Conservation (phyloP, 2,888 invertebrate genomes). For the Malachius bipustulatus region DNA sequence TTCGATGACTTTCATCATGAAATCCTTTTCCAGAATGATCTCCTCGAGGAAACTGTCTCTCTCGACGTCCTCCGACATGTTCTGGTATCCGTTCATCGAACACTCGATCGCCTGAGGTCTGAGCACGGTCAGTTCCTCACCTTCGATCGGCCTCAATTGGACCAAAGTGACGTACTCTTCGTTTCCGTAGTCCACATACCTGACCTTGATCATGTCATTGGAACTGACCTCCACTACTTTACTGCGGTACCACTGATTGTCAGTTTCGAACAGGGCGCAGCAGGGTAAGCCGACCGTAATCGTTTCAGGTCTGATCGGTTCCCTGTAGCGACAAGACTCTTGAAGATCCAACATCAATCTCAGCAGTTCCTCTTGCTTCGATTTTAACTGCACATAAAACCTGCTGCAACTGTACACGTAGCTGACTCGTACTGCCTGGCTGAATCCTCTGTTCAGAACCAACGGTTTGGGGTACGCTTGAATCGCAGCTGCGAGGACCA, state of each 20-base stretch:
- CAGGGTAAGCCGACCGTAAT: conserved; percentile 48
- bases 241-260: conserved; percentile 86
- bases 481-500: conserved; percentile 36
- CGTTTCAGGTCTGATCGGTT: conserved; percentile 21
- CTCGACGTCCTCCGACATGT: conserved; percentile 43
- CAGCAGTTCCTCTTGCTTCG: conserved; percentile 47
- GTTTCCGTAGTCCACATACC: conserved; percentile 94
- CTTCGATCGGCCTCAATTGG: conserved; percentile 50
- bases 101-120: conserved; percentile 68
- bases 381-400: conserved; percentile 61
- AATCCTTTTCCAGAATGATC: conserved; percentile 52
- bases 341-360: conserved; percentile 57
- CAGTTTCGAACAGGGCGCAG: conserved; percentile 67
- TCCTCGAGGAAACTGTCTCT: conserved; percentile 53
- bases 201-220: conserved; percentile 42
- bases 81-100: conserved; percentile 54
- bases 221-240: conserved; percentile 44
- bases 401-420: conserved; percentile 58
- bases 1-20: conserved; percentile 47
- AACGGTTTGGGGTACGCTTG: conserved; percentile 31
- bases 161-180: conserved; percentile 59
- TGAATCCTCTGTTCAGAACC: conserved; percentile 29
- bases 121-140: conserved; percentile 47
- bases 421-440: conserved; percentile 47
- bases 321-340: conserved; percentile 40